These are phyloP conservation scores for Nannospalax galili DNA, from an alignment of 2,113 vertebrate genomes.

Conservation along the genomic window DNA sequence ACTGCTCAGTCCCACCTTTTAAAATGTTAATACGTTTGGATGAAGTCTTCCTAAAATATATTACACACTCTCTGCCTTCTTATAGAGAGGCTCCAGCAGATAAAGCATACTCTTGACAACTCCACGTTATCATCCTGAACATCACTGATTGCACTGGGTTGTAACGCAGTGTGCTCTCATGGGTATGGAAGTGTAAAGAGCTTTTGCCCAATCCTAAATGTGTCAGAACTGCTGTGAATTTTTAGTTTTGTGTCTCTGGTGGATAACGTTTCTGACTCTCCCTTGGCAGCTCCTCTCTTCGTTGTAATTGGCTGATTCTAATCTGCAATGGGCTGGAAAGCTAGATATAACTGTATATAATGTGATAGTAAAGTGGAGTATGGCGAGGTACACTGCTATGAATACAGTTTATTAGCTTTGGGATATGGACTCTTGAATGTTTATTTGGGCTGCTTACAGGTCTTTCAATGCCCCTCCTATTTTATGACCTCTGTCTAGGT, in stretches of 20 bases:
- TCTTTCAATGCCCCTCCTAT: background rate
- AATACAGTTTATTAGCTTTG: constrained; percentile 63
- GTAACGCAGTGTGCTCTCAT: constrained; percentile 61
- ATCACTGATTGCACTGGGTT: constrained; percentile 57
- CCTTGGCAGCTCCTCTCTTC: constrained; percentile 51
- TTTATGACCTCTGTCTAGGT: constrained; percentile 46
- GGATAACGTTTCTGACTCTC: constrained; percentile 66
- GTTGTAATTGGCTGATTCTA: constrained; percentile 76
- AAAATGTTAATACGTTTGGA: constrained; percentile 69
- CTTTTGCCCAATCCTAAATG: constrained; percentile 27
- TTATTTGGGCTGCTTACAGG: constrained; percentile 49
- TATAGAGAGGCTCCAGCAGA: constrained; percentile 38
- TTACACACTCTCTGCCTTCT: constrained; percentile 62
- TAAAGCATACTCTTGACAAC: background rate
- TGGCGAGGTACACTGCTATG: constrained; percentile 51
- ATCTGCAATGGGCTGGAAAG: constrained; percentile 71
- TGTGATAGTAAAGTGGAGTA: constrained; percentile 67
- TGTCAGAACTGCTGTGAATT: constrained; percentile 58
- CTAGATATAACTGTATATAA: constrained; percentile 73
- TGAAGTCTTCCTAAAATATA: constrained; percentile 63
- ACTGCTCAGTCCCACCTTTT: constrained; percentile 51
- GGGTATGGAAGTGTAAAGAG: constrained; percentile 56
- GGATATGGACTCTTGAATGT: background rate
- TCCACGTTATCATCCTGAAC: constrained; percentile 39
- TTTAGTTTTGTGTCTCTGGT: constrained; percentile 69